Evolutionary conservation across 2,888 invertebrate genomes (phyloP).

Genomic region (Drosophila nr. perissopoda): DNA sequence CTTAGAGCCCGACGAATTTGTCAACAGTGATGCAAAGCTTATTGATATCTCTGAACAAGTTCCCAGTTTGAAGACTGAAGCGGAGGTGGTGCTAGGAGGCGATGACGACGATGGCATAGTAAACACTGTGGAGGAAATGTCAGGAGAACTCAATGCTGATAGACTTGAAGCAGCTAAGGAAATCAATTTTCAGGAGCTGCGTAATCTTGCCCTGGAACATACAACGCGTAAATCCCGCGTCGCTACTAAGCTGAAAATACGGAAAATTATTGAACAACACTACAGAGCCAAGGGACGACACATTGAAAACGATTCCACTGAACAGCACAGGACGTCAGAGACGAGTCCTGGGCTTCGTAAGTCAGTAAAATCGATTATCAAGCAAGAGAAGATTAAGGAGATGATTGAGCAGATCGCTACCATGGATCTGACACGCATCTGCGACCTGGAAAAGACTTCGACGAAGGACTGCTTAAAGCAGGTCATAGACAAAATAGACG

Average conservation of each 20-base stretch:
- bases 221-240: conserved; percentile 75
- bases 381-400: conserved; percentile 84
- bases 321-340: conserved; percentile 34
- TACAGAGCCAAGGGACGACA: conserved; percentile 81
- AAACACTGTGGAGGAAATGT: conserved; percentile 66
- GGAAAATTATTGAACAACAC: conserved; percentile 81
- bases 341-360: conserved; percentile 55
- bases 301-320: conserved; percentile 79
- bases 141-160: conserved; percentile 52
- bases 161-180: conserved; percentile 66
- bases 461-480: conserved; percentile 86
- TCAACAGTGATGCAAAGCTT: not conserved
- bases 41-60: conserved; percentile 2
- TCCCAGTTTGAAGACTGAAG: not conserved
- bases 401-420: conserved; percentile 85
- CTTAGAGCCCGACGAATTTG: conserved; percentile 5
- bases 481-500: conserved; percentile 85
- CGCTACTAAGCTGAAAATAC: conserved; percentile 82
- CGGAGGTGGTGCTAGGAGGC: conserved; percentile 21
- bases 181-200: conserved; percentile 82
- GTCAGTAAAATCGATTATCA: conserved; percentile 82
- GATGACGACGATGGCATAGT: conserved; percentile 79
- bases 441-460: conserved; percentile 85
- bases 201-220: conserved; percentile 81
- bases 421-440: conserved; percentile 85